A percentile compares a stretch with the other conserved stretches of the same genome.
Conservation (phyloP, 2,888 invertebrate species). For the Junonia oenone region DNA sequence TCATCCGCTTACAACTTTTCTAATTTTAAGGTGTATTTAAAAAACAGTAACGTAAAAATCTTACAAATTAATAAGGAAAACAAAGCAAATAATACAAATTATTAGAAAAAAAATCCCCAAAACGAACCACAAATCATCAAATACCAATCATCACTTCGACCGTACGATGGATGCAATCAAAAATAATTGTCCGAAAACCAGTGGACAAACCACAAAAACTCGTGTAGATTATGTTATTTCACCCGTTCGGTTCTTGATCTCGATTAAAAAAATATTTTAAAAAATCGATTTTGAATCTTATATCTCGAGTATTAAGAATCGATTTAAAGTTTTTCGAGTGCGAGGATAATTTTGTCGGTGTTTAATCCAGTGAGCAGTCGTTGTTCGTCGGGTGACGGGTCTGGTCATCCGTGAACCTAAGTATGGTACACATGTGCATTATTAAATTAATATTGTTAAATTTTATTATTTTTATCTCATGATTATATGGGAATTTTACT, state of each 20-base stretch:
- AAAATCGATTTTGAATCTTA: slow-evolving; percentile 28
- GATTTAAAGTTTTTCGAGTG: slow-evolving; percentile 9
- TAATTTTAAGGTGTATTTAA: not conserved
- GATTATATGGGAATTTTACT: no score
- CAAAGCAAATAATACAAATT: not conserved
- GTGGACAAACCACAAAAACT: slow-evolving; percentile 55
- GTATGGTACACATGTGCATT: slow-evolving; percentile 49
- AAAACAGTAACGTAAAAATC: not conserved
- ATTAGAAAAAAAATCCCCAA: not conserved
- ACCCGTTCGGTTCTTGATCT: slow-evolving; percentile 48
- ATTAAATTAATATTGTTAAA: no score
- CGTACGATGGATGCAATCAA: slow-evolving; percentile 43
- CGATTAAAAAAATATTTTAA: no score
- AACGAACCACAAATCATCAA: slow-evolving; percentile 21
- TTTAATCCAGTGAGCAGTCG: slow-evolving; percentile 51
- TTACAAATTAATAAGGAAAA: not conserved
- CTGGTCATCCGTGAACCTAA: slow-evolving; percentile 57
- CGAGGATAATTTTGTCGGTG: slow-evolving; percentile 35
- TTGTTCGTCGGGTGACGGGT: slow-evolving; percentile 56
- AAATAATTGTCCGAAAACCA: slow-evolving; percentile 59
- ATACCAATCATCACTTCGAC: slow-evolving; percentile 23
- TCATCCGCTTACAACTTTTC: no score
- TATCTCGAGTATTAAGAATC: slow-evolving; percentile 23
- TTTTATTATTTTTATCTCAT: no score
- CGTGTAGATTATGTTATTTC: slow-evolving; percentile 51